Evolutionary conservation across 2,888 invertebrate species (phyloP).

Genomic region (Brachyptera putata): DNA sequence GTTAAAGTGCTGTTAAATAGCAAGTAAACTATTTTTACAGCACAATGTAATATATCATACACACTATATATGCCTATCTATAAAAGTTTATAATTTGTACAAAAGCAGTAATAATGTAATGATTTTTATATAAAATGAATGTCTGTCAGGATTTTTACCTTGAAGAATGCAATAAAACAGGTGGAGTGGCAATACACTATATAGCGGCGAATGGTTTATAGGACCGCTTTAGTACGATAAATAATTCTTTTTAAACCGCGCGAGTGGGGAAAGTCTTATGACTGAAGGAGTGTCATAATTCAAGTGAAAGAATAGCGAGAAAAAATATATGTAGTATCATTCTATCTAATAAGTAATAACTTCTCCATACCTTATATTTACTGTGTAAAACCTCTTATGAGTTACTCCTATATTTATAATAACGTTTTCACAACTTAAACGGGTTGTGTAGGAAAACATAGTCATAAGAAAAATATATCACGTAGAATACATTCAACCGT

Average conservation of each 20-base stretch:
- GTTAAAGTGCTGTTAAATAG: too few species aligned
- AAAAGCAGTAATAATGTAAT: too few species aligned
- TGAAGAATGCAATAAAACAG: neutral
- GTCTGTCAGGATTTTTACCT: too few species aligned
- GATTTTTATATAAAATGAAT: too few species aligned
- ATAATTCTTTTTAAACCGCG: conserved; percentile 21
- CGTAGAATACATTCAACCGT: too few species aligned
- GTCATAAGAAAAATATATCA: too few species aligned
- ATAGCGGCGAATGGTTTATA: conserved; percentile 20
- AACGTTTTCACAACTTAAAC: too few species aligned
- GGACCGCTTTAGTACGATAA: conserved; percentile 20
- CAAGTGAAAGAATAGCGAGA: conserved; percentile 9
- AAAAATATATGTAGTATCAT: conserved; percentile 25
- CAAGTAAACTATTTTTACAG: too few species aligned
- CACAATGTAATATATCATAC: too few species aligned
- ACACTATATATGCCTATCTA: too few species aligned
- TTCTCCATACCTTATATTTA: conserved; percentile 2
- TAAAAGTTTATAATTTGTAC: too few species aligned
- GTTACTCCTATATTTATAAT: neutral
- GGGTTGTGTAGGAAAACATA: too few species aligned
- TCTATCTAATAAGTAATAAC: conserved; percentile 27
- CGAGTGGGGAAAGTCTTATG: conserved; percentile 26
- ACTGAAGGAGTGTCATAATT: conserved; percentile 21
- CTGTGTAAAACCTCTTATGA: neutral
- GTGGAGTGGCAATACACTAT: neutral